These are phyloP conservation scores for Lepeophtheirus salmonis DNA, from an alignment of 1,140 invertebrate species.

Conservation along the genomic window DNA sequence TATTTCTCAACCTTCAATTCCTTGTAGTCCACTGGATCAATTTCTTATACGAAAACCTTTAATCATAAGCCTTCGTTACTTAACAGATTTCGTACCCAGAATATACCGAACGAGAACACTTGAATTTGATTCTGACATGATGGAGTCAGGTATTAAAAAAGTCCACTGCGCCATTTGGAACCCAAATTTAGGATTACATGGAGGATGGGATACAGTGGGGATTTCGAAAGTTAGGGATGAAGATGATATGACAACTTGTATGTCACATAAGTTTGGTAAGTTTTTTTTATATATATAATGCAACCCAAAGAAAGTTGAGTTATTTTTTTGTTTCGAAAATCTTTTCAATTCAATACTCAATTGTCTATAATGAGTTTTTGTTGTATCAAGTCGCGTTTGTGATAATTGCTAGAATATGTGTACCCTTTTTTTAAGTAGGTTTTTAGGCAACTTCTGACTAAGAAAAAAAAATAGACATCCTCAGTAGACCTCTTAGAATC, in stretches of 20 bases:
- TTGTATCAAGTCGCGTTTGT: too few species aligned
- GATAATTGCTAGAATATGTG: too few species aligned
- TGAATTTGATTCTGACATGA: neutral
- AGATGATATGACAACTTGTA: neutral
- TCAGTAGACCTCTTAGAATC: too few species aligned
- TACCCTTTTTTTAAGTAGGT: too few species aligned
- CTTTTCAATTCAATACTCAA: too few species aligned
- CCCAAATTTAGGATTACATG: neutral
- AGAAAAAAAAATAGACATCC: too few species aligned
- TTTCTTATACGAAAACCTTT: neutral
- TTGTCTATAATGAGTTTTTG: too few species aligned
- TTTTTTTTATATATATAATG: too few species aligned
- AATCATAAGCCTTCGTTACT: neutral
- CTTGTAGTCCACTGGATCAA: neutral
- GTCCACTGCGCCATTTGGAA: neutral
- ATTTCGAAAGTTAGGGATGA: neutral
- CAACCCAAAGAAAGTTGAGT: too few species aligned
- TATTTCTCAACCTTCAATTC: neutral
- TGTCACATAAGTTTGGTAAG: neutral
- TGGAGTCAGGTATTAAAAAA: neutral
- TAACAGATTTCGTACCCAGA: neutral
- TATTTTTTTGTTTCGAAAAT: too few species aligned
- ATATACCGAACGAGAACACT: neutral
- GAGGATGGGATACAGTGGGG: neutral
- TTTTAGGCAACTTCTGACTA: too few species aligned